phyloP scores from a whole-genome alignment of 1,140 invertebrate genomes.

The Scaptomyza hsui region DNA sequence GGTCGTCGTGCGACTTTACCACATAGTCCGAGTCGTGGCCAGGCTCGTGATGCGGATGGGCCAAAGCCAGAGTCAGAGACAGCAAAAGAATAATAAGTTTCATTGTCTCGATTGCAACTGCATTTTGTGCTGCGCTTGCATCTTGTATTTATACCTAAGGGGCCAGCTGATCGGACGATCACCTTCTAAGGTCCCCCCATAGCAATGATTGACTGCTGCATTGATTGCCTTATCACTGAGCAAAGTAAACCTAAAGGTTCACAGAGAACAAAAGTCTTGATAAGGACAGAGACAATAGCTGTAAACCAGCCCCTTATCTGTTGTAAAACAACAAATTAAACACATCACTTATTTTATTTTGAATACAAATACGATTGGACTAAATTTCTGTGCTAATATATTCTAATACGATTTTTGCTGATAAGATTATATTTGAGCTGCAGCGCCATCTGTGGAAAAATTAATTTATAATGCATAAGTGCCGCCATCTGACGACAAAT shows the following conservation, averaged over 20 bases:
- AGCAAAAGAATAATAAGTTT: constrained; percentile 51
- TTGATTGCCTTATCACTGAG: constrained; percentile 55
- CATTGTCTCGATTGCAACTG: constrained; percentile 46
- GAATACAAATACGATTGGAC: not conserved
- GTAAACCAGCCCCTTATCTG: not conserved
- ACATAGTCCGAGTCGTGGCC: constrained; percentile 49
- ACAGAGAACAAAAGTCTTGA: constrained; percentile 14
- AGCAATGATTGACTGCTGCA: constrained; percentile 37
- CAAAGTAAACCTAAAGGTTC: constrained; percentile 12
- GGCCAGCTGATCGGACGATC: not conserved
- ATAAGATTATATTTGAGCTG: not conserved
- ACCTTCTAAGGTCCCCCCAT: constrained; percentile 33
- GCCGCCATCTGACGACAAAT: constrained; percentile 2
- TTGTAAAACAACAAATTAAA: not conserved
- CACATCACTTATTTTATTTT: not conserved
- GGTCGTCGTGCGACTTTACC: constrained; percentile 70
- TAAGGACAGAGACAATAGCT: constrained; percentile 12
- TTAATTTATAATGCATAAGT: not conserved
- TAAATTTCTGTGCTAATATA: not conserved
- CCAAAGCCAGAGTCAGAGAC: constrained; percentile 32
- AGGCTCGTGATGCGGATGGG: constrained; percentile 33
- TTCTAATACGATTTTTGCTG: not conserved
- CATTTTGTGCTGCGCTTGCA: constrained; percentile 29
- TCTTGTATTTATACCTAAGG: constrained; percentile 60
- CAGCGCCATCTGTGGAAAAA: too few relatives aligned